phyloP scores from a whole-genome alignment of 2,888 invertebrate species.

The Podotricha telesiphe region DNA sequence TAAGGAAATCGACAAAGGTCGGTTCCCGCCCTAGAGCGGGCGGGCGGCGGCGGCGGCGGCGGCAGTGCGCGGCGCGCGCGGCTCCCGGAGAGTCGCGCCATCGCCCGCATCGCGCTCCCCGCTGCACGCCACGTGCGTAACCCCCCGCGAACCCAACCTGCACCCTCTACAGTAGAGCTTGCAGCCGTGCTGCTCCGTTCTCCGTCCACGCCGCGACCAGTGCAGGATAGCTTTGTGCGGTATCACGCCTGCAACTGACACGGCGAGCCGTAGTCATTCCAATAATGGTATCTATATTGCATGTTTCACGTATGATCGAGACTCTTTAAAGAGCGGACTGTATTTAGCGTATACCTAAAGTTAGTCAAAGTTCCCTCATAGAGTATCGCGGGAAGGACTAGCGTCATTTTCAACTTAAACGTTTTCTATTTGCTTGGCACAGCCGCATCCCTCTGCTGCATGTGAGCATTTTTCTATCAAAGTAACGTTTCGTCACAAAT shows the following conservation, averaged over 20 bases:
- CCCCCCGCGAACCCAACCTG: constrained; percentile 38
- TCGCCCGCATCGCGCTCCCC: constrained; percentile 44
- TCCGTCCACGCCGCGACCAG: constrained; percentile 18
- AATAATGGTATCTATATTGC: constrained; percentile 31
- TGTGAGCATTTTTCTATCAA: not conserved
- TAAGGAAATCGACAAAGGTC: constrained; percentile 42
- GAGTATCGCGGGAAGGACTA: not conserved
- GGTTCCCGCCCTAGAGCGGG: constrained; percentile 40
- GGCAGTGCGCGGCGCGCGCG: constrained; percentile 77
- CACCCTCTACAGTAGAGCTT: constrained; percentile 40
- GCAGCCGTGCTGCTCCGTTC: constrained; percentile 17
- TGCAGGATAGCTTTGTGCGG: constrained; percentile 26
- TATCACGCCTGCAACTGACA: constrained; percentile 18
- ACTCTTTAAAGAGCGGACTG: not conserved
- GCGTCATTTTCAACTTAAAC: constrained; percentile 11
- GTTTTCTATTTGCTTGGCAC: not conserved
- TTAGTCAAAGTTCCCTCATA: not conserved
- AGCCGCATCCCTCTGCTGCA: not conserved
- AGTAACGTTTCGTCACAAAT: not conserved
- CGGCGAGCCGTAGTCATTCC: constrained; percentile 24
- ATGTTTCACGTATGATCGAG: constrained; percentile 6
- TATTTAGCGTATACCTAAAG: not conserved
- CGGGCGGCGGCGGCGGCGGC: constrained; percentile 42
- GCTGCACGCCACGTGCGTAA: constrained; percentile 47
- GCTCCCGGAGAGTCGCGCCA: constrained; percentile 59